These are phyloP conservation scores for Oncopodura yosiiana DNA, from an alignment of 1,140 invertebrate species.

Conservation along the genomic window DNA sequence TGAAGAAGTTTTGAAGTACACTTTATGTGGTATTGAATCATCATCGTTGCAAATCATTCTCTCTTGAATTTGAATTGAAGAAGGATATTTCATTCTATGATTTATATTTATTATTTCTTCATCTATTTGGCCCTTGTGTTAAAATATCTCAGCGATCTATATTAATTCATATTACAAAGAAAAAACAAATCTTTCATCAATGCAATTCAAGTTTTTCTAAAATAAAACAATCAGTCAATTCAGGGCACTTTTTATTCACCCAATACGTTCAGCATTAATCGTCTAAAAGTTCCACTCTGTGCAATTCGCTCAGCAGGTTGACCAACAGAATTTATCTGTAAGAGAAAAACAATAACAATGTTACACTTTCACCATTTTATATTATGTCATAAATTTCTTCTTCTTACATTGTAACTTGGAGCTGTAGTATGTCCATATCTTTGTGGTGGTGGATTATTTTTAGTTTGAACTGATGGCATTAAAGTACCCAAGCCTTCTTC, in stretches of 20 bases:
- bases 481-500: constrained; percentile 26
- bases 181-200: no score
- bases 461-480: constrained; percentile 27
- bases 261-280: constrained; percentile 79
- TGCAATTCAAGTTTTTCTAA: constrained; percentile 1
- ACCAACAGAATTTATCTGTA: constrained; percentile 42
- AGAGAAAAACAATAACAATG: constrained; percentile 17
- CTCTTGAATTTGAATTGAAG: no score
- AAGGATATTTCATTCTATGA: no score
- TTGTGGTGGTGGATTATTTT: constrained; percentile 19
- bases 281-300: constrained; percentile 81
- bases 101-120: no score
- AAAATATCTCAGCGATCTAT: no score
- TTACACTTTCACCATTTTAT: neutral
- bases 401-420: constrained; percentile 21
- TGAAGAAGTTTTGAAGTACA: no score
- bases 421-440: constrained; percentile 29
- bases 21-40: no score
- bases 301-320: constrained; percentile 62
- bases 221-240: neutral
- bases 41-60: no score
- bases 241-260: no score
- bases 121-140: no score
- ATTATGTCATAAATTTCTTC: no score
- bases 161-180: no score